Conservation (phyloP, 1,140 invertebrate genomes). For the Rhopalosiphum padi region DNA sequence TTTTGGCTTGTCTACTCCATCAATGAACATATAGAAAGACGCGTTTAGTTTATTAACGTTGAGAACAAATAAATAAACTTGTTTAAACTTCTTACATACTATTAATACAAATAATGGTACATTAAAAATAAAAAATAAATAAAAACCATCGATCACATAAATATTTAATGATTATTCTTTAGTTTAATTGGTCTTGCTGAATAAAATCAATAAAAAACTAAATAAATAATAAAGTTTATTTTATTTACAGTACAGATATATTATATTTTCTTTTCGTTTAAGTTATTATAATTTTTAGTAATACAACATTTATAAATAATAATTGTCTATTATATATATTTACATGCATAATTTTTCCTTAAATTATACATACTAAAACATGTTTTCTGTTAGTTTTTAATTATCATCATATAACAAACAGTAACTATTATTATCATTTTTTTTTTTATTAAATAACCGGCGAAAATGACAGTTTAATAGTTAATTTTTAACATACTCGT, state of each 20-base stretch:
- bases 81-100: neutral
- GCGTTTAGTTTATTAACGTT: neutral
- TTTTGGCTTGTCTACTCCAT: neutral
- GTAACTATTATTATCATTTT: neutral
- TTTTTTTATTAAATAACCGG: too few species aligned
- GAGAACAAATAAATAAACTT: neutral
- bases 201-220: neutral
- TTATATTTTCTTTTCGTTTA: neutral
- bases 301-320: neutral
- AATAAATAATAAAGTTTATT: neutral
- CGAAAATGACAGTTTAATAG: too few species aligned
- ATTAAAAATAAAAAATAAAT: neutral
- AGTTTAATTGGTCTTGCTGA: neutral
- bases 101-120: neutral
- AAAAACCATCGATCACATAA: neutral
- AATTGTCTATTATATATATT: neutral
- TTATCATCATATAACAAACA: too few species aligned
- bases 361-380: neutral
- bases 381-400: neutral
- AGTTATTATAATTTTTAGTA: neutral
- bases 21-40: neutral
- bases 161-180: neutral
- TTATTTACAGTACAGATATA: neutral
- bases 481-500: too few species aligned
- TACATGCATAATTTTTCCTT: neutral